A percentile compares a stretch with the other conserved stretches of the same genome.
Evolutionary conservation across 2,113 vertebrate genomes (phyloP).

Genomic region (Forbesichthys agassizii): DNA sequence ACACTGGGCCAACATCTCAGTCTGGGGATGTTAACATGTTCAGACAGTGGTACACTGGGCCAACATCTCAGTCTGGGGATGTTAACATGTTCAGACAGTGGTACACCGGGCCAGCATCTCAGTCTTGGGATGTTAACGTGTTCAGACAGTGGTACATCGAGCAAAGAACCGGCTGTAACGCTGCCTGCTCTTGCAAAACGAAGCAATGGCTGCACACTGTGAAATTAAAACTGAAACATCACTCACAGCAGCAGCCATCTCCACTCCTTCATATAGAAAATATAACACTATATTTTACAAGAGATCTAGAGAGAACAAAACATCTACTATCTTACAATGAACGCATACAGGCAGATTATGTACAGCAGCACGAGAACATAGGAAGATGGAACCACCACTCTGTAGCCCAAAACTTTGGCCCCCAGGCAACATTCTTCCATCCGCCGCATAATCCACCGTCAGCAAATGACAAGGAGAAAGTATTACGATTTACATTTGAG

Average conservation of each 20-base stretch:
- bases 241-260: conserved; percentile 50
- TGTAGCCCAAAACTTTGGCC: background rate
- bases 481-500: too few relatives aligned
- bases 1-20: too few relatives aligned
- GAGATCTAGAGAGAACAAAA: conserved; percentile 72
- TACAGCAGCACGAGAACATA: conserved; percentile 69
- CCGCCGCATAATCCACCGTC: too few relatives aligned
- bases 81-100: too few relatives aligned
- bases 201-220: conserved; percentile 2
- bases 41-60: too few relatives aligned
- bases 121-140: too few relatives aligned
- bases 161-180: background rate
- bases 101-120: too few relatives aligned
- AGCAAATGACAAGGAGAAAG: too few relatives aligned
- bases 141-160: too few relatives aligned
- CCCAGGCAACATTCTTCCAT: too few relatives aligned
- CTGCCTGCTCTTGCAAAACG: background rate
- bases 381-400: background rate
- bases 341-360: conserved; percentile 65
- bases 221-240: conserved; percentile 31
- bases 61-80: too few relatives aligned
- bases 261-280: conserved; percentile 70
- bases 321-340: conserved; percentile 79
- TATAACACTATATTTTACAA: conserved; percentile 75
- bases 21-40: too few relatives aligned